Conservation (phyloP, 1,140 invertebrate genomes). For the Semibalanus balanoides region DNA sequence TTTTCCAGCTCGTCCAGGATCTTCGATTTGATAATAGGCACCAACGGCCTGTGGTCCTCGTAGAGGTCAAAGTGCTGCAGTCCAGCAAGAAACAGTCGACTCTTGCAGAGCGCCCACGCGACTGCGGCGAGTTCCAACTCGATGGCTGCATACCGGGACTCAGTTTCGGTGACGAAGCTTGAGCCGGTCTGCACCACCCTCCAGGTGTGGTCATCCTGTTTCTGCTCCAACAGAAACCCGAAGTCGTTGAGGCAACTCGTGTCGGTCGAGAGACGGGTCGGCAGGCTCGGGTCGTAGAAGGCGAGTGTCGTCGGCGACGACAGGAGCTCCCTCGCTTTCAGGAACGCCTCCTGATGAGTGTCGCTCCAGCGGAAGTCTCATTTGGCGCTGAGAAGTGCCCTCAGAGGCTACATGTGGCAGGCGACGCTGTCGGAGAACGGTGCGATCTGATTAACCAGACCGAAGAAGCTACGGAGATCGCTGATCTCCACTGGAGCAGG, state of each 20-base stretch:
- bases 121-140: constrained; percentile 22
- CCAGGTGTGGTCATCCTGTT: background rate
- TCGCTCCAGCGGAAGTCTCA: constrained; percentile 1
- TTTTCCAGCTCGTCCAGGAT: constrained; percentile 9
- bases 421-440: constrained; percentile 6
- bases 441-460: constrained; percentile 12
- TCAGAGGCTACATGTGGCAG: background rate
- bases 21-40: background rate
- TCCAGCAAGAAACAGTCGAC: constrained; percentile 19
- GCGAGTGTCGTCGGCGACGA: background rate
- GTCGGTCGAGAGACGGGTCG: background rate
- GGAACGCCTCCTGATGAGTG: background rate
- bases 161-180: constrained; percentile 16
- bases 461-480: constrained; percentile 11
- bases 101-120: constrained; percentile 19
- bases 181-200: constrained; percentile 17
- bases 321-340: background rate
- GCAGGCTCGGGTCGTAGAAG: background rate
- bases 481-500: constrained; percentile 1
- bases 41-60: background rate
- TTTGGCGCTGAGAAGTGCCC: constrained; percentile 5
- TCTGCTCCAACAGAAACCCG: constrained; percentile 5
- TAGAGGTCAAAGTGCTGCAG: constrained; percentile 15
- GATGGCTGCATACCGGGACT: constrained; percentile 17
- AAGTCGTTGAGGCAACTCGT: background rate